Evolutionary conservation across 2,888 invertebrate species (phyloP).

Genomic region (Icerya purchasi): DNA sequence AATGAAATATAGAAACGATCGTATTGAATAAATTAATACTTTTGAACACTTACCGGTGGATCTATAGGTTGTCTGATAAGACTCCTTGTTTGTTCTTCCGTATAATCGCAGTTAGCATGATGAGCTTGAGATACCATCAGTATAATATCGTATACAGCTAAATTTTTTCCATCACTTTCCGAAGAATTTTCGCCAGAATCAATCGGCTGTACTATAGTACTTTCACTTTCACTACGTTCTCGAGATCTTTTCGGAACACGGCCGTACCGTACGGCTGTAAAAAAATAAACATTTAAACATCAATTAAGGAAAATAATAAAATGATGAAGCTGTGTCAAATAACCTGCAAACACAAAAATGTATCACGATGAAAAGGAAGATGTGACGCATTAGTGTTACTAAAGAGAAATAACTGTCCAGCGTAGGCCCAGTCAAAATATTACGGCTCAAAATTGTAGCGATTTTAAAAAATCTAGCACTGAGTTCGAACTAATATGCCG

Average conservation of each 20-base stretch:
- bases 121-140: slow-evolving; percentile 64
- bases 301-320: background rate
- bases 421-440: no score
- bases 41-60: slow-evolving; percentile 31
- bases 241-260: slow-evolving; percentile 83
- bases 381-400: no score
- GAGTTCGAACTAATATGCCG: no score
- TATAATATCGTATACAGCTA: slow-evolving; percentile 53
- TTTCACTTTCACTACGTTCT: slow-evolving; percentile 42
- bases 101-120: slow-evolving; percentile 67
- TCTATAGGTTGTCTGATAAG: slow-evolving; percentile 46
- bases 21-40: no score
- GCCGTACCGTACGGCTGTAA: slow-evolving; percentile 79
- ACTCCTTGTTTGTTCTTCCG: slow-evolving; percentile 55
- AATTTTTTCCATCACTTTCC: slow-evolving; percentile 31
- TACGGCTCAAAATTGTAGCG: no score
- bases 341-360: no score
- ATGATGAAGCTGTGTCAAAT: background rate
- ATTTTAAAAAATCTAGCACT: no score
- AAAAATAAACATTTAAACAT: slow-evolving; percentile 15
- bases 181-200: slow-evolving; percentile 24
- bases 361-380: no score
- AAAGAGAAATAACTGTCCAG: no score
- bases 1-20: no score
- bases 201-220: slow-evolving; percentile 18